Percentiles rank a stretch among this genome's conserved stretches.
Evolutionary conservation across 1,140 invertebrate species (phyloP).

Genomic region (Phymastichus coffea): DNA sequence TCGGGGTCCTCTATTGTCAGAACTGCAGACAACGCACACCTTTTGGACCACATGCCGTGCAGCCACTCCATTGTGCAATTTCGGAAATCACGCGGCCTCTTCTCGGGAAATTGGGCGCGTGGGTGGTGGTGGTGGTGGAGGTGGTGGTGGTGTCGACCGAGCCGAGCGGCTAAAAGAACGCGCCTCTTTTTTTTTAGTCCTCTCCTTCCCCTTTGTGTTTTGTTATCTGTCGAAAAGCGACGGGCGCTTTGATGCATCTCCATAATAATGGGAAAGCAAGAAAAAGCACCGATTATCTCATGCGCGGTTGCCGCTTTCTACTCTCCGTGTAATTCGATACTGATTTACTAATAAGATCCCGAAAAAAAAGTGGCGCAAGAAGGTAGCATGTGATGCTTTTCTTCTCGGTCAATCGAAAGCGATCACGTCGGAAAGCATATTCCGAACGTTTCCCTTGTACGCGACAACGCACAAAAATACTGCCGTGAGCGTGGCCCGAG

Average conservation of each 20-base stretch:
- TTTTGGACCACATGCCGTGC: slow-evolving; percentile 52
- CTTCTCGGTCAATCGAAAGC: too few relatives aligned
- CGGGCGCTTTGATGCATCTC: slow-evolving; percentile 17
- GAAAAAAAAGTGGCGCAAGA: background rate
- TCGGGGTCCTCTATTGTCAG: too few relatives aligned
- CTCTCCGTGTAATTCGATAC: slow-evolving; percentile 15
- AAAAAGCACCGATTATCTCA: too few relatives aligned
- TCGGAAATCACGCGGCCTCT: slow-evolving; percentile 32
- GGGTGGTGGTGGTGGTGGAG: slow-evolving; percentile 40
- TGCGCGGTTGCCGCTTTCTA: background rate
- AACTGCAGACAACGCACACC: too few relatives aligned
- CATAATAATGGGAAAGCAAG: too few relatives aligned
- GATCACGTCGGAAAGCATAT: too few relatives aligned
- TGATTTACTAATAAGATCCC: slow-evolving; percentile 23
- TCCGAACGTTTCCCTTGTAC: too few relatives aligned
- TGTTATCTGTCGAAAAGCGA: slow-evolving; percentile 1
- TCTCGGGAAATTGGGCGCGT: slow-evolving; percentile 41
- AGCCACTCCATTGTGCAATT: slow-evolving; percentile 50
- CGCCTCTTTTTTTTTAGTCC: background rate
- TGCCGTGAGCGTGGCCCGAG: too few relatives aligned
- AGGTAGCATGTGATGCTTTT: background rate
- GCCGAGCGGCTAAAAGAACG: background rate
- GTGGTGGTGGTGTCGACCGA: background rate
- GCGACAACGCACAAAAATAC: too few relatives aligned
- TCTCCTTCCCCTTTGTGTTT: background rate